Evolutionary conservation across 2,888 invertebrate species (phyloP), one percentile per base, ranked within the genome.

Genomic region (Mechanitis messenoides): DNA sequence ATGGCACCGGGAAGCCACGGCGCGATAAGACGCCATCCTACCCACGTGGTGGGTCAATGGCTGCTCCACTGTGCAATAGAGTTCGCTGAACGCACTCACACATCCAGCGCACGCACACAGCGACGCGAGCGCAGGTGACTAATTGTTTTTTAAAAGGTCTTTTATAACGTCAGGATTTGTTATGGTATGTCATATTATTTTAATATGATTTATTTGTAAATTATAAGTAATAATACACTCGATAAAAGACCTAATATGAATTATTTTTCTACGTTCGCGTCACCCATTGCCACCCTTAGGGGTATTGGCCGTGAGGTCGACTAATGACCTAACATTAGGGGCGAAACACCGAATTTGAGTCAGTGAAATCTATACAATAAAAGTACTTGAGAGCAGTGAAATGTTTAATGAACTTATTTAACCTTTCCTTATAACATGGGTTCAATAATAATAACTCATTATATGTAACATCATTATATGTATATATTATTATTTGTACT

Each of bases 41-140:
- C 84, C 87, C 88, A 88, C 87, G 88, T 89, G 88, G 86, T 83
- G 74, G 87, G 84, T 87, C 88, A 88, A 86, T 79, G 88, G 45
- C 83, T 89, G 88, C 81, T 86, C 87, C 84, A 89, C 85, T 89
- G 87, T 81, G 82, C 79, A 73, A 64, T 68, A 69, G 78, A 77
- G 87, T 83, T 87, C 86, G 81, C 68, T 83, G 83, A 83, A 83
- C 86, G 77, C 72, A 66, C 75, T 69, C 70, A 69, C 68, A 61
- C 64, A 54, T 42, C 28, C 53, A 61, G 3, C 64, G 58, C 58
- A 57, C 60, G 31, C 50, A 50, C 50, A 50, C 50, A 50, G 7
- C 28, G 53, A 42, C 59, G 53, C 66, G 64, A 67, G 65, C 70
- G 76, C 82, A 82, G 82, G 82, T 83, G 83, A 82, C 80, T 81